These are phyloP conservation scores for Myotis planiceps DNA, from an alignment of 2,797 vertebrate species.

Conservation along the genomic window DNA sequence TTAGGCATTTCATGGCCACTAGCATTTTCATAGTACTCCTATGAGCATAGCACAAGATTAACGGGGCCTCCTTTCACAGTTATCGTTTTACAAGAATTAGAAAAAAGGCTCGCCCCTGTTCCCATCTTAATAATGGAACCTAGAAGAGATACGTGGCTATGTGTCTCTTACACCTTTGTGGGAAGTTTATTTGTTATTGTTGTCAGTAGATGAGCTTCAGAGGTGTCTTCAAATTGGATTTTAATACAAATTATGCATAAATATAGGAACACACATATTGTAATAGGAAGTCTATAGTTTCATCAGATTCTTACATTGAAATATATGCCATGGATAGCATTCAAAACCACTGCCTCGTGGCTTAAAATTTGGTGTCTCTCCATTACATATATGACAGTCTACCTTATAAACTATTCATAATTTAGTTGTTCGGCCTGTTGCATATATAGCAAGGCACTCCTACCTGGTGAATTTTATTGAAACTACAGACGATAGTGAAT, in stretches of 20 bases:
- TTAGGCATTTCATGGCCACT: background rate
- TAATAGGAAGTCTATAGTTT: background rate
- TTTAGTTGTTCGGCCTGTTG: background rate
- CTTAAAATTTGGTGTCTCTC: background rate
- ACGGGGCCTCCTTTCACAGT: background rate
- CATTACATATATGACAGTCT: background rate
- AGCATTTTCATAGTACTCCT: background rate
- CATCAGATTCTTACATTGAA: background rate
- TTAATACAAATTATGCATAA: background rate
- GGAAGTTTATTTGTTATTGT: background rate
- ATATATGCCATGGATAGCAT: background rate
- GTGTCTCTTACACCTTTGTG: background rate
- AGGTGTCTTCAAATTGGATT: background rate
- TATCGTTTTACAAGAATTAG: background rate
- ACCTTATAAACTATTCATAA: background rate
- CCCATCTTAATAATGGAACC: background rate
- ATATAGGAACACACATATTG: background rate
- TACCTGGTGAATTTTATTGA: background rate
- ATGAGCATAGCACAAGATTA: background rate
- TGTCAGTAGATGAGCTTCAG: background rate
- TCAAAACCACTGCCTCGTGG: background rate
- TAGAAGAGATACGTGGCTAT: background rate
- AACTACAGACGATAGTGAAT: background rate
- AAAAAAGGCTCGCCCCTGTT: background rate
- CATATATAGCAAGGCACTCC: background rate